Conservation (phyloP, 2,113 vertebrate genomes). For the Dendrocopos noguchii region DNA sequence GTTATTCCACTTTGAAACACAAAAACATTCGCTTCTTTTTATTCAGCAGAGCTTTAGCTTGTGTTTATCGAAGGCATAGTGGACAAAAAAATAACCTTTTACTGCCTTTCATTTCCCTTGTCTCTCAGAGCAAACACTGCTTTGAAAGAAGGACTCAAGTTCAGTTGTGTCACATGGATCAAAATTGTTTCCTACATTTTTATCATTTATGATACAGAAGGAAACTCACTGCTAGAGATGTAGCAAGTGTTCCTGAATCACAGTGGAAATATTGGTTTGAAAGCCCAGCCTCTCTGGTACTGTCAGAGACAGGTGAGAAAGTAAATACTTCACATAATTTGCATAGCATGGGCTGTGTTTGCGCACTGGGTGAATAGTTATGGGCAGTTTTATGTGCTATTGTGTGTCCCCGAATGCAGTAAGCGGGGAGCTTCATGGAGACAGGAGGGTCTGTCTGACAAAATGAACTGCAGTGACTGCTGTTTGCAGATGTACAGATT, state of each 20-base stretch:
- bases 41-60: constrained; percentile 36
- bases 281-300: background rate
- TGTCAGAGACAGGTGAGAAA: background rate
- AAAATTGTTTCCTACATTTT: background rate
- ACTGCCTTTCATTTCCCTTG: background rate
- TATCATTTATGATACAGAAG: background rate
- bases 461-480: background rate
- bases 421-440: background rate
- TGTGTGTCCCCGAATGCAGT: background rate
- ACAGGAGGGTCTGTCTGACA: background rate
- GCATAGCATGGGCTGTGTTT: background rate
- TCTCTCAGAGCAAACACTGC: background rate
- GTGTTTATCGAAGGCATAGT: constrained; percentile 38
- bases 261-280: background rate
- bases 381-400: background rate
- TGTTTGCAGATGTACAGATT: background rate
- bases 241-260: background rate
- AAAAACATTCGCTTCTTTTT: constrained; percentile 53
- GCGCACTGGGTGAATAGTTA: background rate
- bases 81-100: constrained; percentile 8
- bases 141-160: background rate
- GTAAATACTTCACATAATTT: background rate
- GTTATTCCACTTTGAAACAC: constrained; percentile 45
- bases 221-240: background rate
- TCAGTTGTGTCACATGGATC: background rate